Base-by-base conservation (phyloP, 30 jellyfish, hydroid and myxozoan species). In the Aurelia coerulea region DNA sequence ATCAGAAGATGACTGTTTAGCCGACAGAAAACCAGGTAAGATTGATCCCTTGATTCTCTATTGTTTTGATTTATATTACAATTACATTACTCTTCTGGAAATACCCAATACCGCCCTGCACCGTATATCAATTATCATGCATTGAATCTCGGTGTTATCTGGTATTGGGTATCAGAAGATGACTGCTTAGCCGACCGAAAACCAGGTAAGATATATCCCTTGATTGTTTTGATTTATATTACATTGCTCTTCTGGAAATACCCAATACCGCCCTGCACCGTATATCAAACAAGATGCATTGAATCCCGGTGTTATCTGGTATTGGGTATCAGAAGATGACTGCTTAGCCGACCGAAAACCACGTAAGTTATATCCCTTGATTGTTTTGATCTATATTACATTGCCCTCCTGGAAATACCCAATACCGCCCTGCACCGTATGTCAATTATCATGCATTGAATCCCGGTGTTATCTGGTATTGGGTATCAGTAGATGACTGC, bases 81-180 rank as follows among this genome's bases (percentile, higher is more conserved):
- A n/a, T n/a, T n/a, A n/a, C n/a, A n/a, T n/a, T n/a, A n/a, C n/a
- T n/a, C n/a, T 12, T 85, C 99, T 46, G 94, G 70, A 15, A 86
- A 69, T 65, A 6, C 65, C 1, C 90, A 95, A 13, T 87, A 79
- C 65, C 35, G 49, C 5, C 97, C 97, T 2, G 92, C 99, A 23
- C 96, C 91, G 52, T 95, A 92, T 90, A 85, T 95, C 4, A 1
- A 54, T 41, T 23, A 79, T 6, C 72, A 56, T 58, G 86, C 78
- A 88, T 29, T 9, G 33, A 86, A 82, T 67, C 99, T 97, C 3
- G 97, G 90, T 16, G 77, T 83, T 14, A 95, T 95, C 73, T 95
- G 99, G 99, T 95, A 95, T 56, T 95, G 97, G 97, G 84, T 95
- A 0, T 89, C 90, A 42, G 99, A 95, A 73, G 96, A 95, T 52